A percentile compares a stretch with the other conserved stretches of the same genome.
Evolutionary conservation across 2,888 invertebrate species (phyloP).

Genomic region (Drosophila gaucha): DNA sequence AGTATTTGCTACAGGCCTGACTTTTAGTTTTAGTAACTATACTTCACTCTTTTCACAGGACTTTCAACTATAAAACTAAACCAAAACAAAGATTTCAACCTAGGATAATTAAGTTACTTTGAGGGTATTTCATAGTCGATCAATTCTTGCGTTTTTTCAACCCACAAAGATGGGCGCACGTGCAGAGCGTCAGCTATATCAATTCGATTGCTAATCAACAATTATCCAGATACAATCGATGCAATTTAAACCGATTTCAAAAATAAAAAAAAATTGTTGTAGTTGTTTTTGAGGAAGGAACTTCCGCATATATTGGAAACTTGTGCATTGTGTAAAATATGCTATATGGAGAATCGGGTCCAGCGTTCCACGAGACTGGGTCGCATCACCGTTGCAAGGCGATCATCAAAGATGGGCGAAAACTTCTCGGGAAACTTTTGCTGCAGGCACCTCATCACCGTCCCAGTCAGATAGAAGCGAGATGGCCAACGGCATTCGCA

Average conservation of each 20-base stretch:
- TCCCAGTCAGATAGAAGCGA: conserved; percentile 65
- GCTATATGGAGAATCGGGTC: conserved; percentile 64
- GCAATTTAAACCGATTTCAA: conserved; percentile 12
- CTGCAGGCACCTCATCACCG: conserved; percentile 61
- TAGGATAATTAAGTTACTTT: background rate
- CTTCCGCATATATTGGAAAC: conserved; percentile 7
- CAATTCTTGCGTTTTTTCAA: too few relatives aligned
- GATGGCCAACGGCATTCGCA: conserved; percentile 71
- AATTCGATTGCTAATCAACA: conserved; percentile 30
- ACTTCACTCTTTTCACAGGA: too few relatives aligned
- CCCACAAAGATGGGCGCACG: background rate
- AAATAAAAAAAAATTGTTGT: conserved; percentile 3
- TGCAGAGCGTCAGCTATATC: background rate
- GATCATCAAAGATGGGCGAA: conserved; percentile 65
- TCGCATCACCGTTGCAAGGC: conserved; percentile 31
- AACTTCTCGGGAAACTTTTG: conserved; percentile 69
- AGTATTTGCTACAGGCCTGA: too few relatives aligned
- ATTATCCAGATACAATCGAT: conserved; percentile 54
- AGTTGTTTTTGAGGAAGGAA: background rate
- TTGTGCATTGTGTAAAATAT: background rate
- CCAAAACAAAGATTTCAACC: too few relatives aligned
- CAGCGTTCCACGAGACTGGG: conserved; percentile 68
- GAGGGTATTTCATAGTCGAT: conserved; percentile 8
- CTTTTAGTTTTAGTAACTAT: too few relatives aligned
- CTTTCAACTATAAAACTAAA: too few relatives aligned